A percentile compares a stretch with the other conserved stretches of the same genome.
Conservation (phyloP, 2,888 invertebrate species). For the Dione juno region DNA sequence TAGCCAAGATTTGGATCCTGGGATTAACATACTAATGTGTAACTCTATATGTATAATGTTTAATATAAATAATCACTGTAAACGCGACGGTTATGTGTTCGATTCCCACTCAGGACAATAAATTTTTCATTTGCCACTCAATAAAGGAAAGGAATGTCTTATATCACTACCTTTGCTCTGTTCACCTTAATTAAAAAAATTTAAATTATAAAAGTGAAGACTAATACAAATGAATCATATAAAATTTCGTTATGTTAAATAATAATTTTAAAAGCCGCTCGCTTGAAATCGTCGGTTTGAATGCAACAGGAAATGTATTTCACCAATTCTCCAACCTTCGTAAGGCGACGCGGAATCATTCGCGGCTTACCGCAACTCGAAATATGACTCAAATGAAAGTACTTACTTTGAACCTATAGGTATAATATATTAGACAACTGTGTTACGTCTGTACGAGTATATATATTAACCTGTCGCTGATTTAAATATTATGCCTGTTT, state of each 20-base stretch:
- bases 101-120: background rate
- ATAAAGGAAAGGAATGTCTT: no score
- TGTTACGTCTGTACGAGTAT: no score
- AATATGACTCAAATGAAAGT: slow-evolving; percentile 33
- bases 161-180: no score
- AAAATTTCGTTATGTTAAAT: background rate
- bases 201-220: no score
- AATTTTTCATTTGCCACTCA: no score
- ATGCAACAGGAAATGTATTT: slow-evolving; percentile 31
- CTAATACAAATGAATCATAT: no score
- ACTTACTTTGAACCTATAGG: slow-evolving; percentile 14
- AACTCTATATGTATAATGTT: background rate
- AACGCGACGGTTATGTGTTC: background rate
- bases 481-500: no score
- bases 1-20: slow-evolving; percentile 15
- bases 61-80: background rate
- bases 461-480: no score
- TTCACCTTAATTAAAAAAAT: no score
- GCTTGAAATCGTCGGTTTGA: slow-evolving; percentile 10
- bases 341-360: slow-evolving; percentile 32
- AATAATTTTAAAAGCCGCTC: background rate
- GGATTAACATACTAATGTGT: slow-evolving; percentile 13
- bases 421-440: background rate
- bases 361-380: slow-evolving; percentile 29
- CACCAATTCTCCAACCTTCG: slow-evolving; percentile 30